Base-by-base conservation (phyloP, 1,140 invertebrate species). In the Mylabris phalerata region DNA sequence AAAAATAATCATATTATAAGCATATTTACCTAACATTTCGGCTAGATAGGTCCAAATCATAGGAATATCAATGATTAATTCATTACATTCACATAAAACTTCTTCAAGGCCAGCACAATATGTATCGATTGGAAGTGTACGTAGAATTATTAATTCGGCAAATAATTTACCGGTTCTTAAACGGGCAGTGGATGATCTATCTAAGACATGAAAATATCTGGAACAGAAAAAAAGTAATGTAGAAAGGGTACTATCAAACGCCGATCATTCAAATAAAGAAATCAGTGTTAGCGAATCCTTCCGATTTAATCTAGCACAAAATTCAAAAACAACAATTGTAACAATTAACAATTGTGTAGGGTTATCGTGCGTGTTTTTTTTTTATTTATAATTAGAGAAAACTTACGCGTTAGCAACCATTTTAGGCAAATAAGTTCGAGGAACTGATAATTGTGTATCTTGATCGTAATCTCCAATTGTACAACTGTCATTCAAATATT, bases 31-130 rank as follows among this genome's bases (percentile, higher is more conserved):
- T 62, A 82, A 66, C 67, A 87, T 77, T 73, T 89, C 81, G 7
- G 82, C 81, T 64, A 88, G 73, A 67, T 87, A 89, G 38, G 78
- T 72, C 82, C 83, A 88, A 42, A 89, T 75, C 64, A 81, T 84
- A n/a, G 88, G 88, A 74, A 90, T 82, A 78, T 90, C 88, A 61
- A 89, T 82, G 43, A 81, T 75, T 64, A 89, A 75, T 66, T 90
- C 87, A 47, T 83, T 79, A 6, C 80, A 79, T 58, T 70, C 65
- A 59, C 77, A 72, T 11, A 86, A 71, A 50, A 85, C 75, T 71
- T 84, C 76, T 49, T 71, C 69, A 40, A 82, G 75, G 45, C 80
- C 77, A 39, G 63, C 60, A 52, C 61, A 70, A 59, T 76, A 77
- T 50, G 74, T 70, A 26, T 77, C 70, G 9, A 70, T 50, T 11